phyloP scores from a whole-genome alignment of 2,113 vertebrate species.

The Macquaria ambigua region DNA sequence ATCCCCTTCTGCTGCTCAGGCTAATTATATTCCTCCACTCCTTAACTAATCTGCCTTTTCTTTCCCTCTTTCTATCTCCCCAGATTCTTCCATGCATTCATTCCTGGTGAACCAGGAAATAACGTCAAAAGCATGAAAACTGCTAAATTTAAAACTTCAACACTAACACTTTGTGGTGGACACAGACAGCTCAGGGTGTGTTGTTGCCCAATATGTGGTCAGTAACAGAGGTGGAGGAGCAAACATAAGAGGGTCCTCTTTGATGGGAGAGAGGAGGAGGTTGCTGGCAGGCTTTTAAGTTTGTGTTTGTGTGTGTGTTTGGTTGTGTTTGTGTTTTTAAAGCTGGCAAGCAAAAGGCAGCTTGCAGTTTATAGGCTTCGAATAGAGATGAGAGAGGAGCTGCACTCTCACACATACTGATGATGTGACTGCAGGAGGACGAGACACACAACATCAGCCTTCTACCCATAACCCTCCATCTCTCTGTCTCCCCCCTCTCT shows the following conservation, averaged over 20 bases:
- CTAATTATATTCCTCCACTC: slow-evolving; percentile 82
- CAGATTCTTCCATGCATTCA: slow-evolving; percentile 19
- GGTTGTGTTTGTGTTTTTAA: slow-evolving; percentile 17
- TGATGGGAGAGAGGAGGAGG: slow-evolving; percentile 17
- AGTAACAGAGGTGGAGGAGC: slow-evolving; percentile 6
- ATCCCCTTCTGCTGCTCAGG: slow-evolving; percentile 84
- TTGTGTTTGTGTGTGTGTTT: slow-evolving; percentile 24
- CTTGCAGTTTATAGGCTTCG: slow-evolving; percentile 59
- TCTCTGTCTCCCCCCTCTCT: neutral
- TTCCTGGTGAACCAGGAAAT: neutral
- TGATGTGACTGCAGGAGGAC: slow-evolving; percentile 62
- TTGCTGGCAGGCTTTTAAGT: slow-evolving; percentile 20
- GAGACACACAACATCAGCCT: slow-evolving; percentile 31
- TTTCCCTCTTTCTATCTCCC: slow-evolving; percentile 33
- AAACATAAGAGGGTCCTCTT: slow-evolving; percentile 14
- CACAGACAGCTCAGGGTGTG: neutral
- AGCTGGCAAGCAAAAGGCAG: slow-evolving; percentile 49
- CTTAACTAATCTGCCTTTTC: slow-evolving; percentile 76
- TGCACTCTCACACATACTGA: slow-evolving; percentile 69
- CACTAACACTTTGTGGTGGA: neutral
- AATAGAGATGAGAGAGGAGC: slow-evolving; percentile 54
- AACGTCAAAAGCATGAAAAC: neutral
- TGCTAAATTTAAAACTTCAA: neutral
- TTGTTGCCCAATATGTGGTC: neutral
- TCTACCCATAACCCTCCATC: neutral